Percentiles rank a stretch among this genome's conserved stretches.
Evolutionary conservation across 2,888 invertebrate genomes (phyloP).

Genomic region (Microctonus brassicae): DNA sequence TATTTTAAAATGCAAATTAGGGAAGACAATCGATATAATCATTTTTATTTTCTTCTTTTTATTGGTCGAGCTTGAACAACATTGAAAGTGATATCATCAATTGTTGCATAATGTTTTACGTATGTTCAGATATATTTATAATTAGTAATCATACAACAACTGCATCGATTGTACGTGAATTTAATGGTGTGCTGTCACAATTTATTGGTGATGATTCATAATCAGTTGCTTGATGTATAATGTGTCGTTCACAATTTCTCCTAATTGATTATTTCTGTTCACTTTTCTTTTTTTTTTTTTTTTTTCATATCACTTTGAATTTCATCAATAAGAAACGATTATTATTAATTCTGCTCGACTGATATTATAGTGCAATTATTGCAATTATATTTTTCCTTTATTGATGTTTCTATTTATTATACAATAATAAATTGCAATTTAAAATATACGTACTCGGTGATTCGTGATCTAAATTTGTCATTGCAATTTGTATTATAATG

Average conservation of each 20-base stretch:
- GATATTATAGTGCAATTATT: background rate
- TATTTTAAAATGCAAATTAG: conserved; percentile 5
- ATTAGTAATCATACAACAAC: background rate
- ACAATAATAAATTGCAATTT: background rate
- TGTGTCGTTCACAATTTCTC: background rate
- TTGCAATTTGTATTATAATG: background rate
- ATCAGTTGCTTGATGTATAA: background rate
- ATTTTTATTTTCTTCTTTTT: background rate
- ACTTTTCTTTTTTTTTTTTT: background rate
- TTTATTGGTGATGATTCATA: background rate
- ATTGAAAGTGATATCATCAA: background rate
- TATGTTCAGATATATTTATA: background rate
- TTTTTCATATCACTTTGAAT: background rate
- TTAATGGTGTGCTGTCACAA: background rate
- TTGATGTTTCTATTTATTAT: background rate
- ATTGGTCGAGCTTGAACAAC: background rate
- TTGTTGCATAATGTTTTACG: background rate
- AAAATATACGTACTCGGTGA: background rate
- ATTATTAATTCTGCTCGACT: background rate
- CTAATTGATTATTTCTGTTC: too few relatives aligned
- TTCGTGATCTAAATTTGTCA: background rate
- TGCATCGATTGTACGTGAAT: background rate
- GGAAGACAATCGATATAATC: background rate
- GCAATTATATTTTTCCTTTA: background rate
- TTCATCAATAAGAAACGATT: background rate